These are phyloP conservation scores for Sceloporus undulatus DNA, from an alignment of 2,113 vertebrate genomes.

Conservation along the genomic window DNA sequence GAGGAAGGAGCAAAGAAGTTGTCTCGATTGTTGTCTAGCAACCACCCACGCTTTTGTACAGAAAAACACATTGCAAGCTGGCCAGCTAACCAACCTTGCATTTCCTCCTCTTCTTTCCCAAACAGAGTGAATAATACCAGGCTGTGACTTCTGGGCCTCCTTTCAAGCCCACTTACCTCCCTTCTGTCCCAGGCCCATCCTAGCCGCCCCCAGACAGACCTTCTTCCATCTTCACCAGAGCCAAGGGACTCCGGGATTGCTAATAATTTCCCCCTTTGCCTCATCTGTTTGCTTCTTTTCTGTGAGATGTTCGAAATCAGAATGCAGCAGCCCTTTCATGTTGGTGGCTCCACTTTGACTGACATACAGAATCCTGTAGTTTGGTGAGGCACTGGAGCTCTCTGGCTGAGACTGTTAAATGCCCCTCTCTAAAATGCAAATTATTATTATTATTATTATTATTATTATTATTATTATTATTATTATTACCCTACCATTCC, in stretches of 20 bases:
- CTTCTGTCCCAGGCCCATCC: background rate
- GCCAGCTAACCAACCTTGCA: background rate
- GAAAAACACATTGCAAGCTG: background rate
- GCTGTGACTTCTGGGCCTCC: background rate
- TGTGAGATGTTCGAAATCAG: background rate
- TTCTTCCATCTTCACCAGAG: background rate
- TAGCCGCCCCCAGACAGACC: too few relatives aligned
- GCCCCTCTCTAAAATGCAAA: too few relatives aligned
- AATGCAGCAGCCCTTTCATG: fast-evolving
- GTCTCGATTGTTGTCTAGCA: background rate
- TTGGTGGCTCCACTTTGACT: too few relatives aligned
- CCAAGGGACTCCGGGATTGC: too few relatives aligned
- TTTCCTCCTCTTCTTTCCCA: background rate
- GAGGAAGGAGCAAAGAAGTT: background rate
- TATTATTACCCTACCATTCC: too few relatives aligned
- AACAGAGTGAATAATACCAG: background rate
- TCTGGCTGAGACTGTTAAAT: too few relatives aligned
- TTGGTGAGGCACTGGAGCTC: too few relatives aligned
- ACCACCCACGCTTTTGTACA: background rate
- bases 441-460: too few relatives aligned
- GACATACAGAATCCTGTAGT: too few relatives aligned
- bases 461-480: too few relatives aligned
- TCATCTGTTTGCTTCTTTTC: background rate
- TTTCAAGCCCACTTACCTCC: fast-evolving
- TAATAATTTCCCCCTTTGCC: background rate